phyloP scores from a whole-genome alignment of 2,888 invertebrate species.

The Deilephila porcellus region DNA sequence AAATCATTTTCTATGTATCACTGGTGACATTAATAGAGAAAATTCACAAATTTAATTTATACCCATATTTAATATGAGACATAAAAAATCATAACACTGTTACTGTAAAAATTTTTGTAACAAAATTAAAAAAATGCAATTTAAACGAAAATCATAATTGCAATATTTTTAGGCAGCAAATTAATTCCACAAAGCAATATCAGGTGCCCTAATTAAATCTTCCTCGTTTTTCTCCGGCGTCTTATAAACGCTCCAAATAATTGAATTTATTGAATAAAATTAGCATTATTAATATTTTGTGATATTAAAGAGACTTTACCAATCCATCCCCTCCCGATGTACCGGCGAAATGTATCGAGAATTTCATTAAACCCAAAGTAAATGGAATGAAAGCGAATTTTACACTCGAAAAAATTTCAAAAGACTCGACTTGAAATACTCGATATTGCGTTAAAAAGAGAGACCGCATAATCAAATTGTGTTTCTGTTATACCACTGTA shows the following conservation, averaged over 20 bases:
- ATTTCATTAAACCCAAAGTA: slow-evolving; percentile 75
- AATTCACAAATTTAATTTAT: no score
- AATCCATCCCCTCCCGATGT: slow-evolving; percentile 29
- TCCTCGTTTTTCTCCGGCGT: slow-evolving; percentile 26
- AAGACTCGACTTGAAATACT: slow-evolving; percentile 69
- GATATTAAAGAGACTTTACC: slow-evolving; percentile 44
- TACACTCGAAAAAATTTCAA: slow-evolving; percentile 74
- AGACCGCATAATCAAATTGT: slow-evolving; percentile 73
- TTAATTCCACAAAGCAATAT: slow-evolving; percentile 17
- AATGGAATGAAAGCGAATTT: slow-evolving; percentile 75
- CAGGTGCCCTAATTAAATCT: slow-evolving; percentile 28
- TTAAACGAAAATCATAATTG: not conserved
- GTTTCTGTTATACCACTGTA: slow-evolving; percentile 52
- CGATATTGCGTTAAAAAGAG: slow-evolving; percentile 70
- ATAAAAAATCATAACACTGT: not conserved
- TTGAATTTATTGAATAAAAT: slow-evolving; percentile 60
- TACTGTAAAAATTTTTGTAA: not conserved
- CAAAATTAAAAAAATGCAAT: not conserved
- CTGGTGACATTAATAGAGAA: no score
- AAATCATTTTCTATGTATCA: no score
- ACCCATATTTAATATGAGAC: not conserved
- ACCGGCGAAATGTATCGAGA: slow-evolving; percentile 60
- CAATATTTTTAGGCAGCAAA: not conserved
- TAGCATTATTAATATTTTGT: slow-evolving; percentile 58
- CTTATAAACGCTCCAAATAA: slow-evolving; percentile 31